Conservation (phyloP, 2,888 invertebrate species). For the Rapana venosa region DNA sequence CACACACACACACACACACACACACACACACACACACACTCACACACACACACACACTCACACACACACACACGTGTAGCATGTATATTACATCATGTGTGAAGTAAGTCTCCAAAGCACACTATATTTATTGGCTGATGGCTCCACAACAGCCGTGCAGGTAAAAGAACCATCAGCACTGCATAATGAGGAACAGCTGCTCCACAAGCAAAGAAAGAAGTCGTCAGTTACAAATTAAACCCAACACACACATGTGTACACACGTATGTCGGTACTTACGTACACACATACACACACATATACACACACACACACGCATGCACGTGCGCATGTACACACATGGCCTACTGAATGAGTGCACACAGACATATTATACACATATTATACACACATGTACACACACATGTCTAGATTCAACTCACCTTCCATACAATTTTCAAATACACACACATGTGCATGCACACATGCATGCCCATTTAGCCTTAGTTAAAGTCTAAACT, state of each 20-base stretch:
- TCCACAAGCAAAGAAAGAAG: not conserved
- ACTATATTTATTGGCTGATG: too few relatives aligned
- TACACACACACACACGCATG: not conserved
- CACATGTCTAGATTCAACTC: not conserved
- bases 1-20: constrained; percentile 31
- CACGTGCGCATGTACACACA: not conserved
- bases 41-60: not conserved
- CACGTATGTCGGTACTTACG: too few relatives aligned
- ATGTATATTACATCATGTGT: too few relatives aligned
- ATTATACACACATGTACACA: not conserved
- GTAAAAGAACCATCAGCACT: not conserved
- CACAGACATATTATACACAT: not conserved
- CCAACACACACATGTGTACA: too few relatives aligned
- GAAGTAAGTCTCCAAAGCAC: too few relatives aligned
- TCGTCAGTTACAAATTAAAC: too few relatives aligned
- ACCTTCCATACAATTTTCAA: not conserved
- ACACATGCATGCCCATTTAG: not conserved
- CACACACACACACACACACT: constrained; percentile 20
- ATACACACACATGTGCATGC: not conserved
- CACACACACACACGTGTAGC: too few relatives aligned
- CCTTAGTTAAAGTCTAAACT: too few relatives aligned
- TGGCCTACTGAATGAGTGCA: not conserved
- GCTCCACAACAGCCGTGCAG: not conserved
- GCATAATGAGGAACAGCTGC: too few relatives aligned
- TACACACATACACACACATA: not conserved